A percentile compares a stretch with the other conserved stretches of the same genome.
These are phyloP conservation scores for Mythimna ferrago DNA, from an alignment of 2,888 invertebrate species.

Conservation along the genomic window DNA sequence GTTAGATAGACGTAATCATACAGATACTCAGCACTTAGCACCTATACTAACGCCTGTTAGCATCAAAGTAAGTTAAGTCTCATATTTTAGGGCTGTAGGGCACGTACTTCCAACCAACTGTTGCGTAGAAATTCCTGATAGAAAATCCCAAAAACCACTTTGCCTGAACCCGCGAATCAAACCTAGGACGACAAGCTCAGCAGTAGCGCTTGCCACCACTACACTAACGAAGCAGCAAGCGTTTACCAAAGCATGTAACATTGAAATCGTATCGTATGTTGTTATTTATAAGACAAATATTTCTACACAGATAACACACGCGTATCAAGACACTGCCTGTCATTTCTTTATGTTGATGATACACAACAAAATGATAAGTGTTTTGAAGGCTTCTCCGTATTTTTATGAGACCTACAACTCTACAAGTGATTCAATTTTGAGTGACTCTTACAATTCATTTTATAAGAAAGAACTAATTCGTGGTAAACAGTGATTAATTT, in stretches of 20 bases:
- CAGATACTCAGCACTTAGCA: too few species aligned
- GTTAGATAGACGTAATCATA: too few species aligned
- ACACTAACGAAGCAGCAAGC: not conserved
- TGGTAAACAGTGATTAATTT: not conserved
- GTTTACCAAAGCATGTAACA: not conserved
- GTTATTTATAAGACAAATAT: slow-evolving; percentile 21
- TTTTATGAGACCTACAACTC: slow-evolving; percentile 23
- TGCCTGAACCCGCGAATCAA: not conserved
- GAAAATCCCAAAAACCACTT: not conserved
- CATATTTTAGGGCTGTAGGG: too few species aligned
- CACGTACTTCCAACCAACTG: too few species aligned
- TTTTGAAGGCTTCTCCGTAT: slow-evolving; percentile 36
- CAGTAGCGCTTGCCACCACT: not conserved
- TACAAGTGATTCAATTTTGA: slow-evolving; percentile 20
- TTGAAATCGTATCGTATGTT: slow-evolving; percentile 20
- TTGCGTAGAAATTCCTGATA: not conserved
- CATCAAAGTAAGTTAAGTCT: too few species aligned
- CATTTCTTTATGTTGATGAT: slow-evolving; percentile 33
- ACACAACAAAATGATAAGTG: slow-evolving; percentile 35
- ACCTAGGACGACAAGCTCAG: not conserved
- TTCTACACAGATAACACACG: slow-evolving; percentile 30
- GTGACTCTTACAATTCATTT: not conserved
- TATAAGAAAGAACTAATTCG: not conserved
- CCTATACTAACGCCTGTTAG: too few species aligned
- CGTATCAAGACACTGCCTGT: slow-evolving; percentile 15